Conservation (phyloP, 2,797 vertebrate genomes). For the Setipinna tenuifilis region DNA sequence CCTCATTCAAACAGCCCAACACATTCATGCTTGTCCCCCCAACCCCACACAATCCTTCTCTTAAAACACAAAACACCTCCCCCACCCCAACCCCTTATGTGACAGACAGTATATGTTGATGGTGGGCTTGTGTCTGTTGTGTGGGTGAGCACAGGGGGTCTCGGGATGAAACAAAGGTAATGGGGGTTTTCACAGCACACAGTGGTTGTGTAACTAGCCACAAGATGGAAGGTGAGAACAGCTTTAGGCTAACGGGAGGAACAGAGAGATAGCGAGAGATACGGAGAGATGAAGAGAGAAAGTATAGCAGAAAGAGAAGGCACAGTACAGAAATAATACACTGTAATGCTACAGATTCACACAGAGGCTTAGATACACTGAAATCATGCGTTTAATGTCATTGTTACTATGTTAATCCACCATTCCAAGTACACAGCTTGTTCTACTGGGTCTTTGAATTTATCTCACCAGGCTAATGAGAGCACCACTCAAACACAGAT, state of each 20-base stretch:
- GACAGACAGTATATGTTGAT: not conserved
- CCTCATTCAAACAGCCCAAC: not conserved
- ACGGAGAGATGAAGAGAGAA: slow-evolving; percentile 23
- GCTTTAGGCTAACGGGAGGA: not conserved
- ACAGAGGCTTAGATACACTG: not conserved
- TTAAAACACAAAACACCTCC: slow-evolving; percentile 1
- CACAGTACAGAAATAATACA: not conserved
- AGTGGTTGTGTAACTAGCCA: slow-evolving; percentile 3
- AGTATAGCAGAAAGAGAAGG: not conserved
- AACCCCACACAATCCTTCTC: not conserved
- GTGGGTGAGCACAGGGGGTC: not conserved
- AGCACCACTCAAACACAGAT: not conserved
- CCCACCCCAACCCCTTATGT: not conserved
- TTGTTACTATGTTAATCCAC: not conserved
- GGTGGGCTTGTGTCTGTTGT: slow-evolving; percentile 14
- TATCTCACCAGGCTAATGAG: not conserved
- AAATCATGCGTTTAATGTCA: not conserved
- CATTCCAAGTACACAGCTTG: not conserved
- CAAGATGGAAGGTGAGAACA: not conserved
- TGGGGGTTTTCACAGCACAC: not conserved
- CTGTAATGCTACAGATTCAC: not conserved
- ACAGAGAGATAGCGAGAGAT: not conserved
- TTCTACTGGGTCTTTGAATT: not conserved
- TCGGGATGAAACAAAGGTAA: slow-evolving; percentile 9
- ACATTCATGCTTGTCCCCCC: not conserved